phyloP scores from a whole-genome alignment of 2,888 invertebrate genomes.

The Eilema depressum region DNA sequence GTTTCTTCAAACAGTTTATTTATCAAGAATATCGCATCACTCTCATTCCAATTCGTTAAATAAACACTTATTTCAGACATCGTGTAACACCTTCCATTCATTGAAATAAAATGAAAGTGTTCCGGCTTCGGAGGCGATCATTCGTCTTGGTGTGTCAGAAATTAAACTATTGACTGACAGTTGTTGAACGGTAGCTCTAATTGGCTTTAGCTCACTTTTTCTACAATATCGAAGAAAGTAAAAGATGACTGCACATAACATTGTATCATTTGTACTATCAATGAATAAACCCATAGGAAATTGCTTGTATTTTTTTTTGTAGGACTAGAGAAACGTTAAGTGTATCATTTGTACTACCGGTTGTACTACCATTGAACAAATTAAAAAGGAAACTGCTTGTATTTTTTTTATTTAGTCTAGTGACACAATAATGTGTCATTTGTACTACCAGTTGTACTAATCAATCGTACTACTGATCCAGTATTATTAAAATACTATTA shows the following conservation, averaged over 20 bases:
- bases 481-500: too few relatives aligned
- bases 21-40: constrained; percentile 7
- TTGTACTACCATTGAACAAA: too few relatives aligned
- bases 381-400: too few relatives aligned
- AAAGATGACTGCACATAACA: constrained; percentile 1
- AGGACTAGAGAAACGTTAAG: too few relatives aligned
- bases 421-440: too few relatives aligned
- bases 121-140: constrained; percentile 40
- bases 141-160: constrained; percentile 55
- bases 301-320: too few relatives aligned
- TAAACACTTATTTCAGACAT: constrained; percentile 18
- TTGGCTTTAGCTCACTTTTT: constrained; percentile 46
- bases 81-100: constrained; percentile 33
- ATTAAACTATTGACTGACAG: constrained; percentile 51
- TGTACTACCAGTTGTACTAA: too few relatives aligned
- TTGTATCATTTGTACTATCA: too few relatives aligned
- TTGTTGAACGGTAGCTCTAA: constrained; percentile 42
- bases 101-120: constrained; percentile 53
- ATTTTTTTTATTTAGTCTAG: too few relatives aligned
- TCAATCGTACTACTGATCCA: too few relatives aligned
- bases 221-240: constrained; percentile 21
- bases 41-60: constrained; percentile 15
- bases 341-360: too few relatives aligned
- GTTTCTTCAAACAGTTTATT: not conserved
- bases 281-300: too few relatives aligned